Evolutionary conservation across 2,888 invertebrate species (phyloP).

Genomic region (Hydriomena furcata): DNA sequence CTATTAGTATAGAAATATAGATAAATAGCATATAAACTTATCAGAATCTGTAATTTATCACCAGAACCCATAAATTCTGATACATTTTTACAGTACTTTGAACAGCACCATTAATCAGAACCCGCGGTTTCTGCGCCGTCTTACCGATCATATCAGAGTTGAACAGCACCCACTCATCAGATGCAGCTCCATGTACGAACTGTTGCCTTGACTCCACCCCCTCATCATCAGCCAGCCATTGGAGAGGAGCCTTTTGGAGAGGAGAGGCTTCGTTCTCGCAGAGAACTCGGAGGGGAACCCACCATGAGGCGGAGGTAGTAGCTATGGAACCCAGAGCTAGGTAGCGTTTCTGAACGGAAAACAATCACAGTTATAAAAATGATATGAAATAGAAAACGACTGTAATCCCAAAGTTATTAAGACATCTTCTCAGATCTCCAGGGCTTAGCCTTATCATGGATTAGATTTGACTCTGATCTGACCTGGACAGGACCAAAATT

Average conservation of each 20-base stretch:
- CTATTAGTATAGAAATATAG: too few relatives aligned
- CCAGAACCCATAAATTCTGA: too few relatives aligned
- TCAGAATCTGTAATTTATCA: neutral
- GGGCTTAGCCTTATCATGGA: too few relatives aligned
- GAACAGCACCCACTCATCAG: slow-evolving; percentile 87
- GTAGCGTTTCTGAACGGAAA: slow-evolving; percentile 66
- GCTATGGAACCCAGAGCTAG: slow-evolving; percentile 51
- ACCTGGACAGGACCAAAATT: too few relatives aligned
- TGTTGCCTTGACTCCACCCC: slow-evolving; percentile 47
- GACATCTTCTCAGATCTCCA: too few relatives aligned
- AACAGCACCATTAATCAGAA: too few relatives aligned
- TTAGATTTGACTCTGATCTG: too few relatives aligned
- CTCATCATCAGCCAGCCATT: slow-evolving; percentile 73
- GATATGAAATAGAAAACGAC: too few relatives aligned
- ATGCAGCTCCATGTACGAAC: slow-evolving; percentile 65
- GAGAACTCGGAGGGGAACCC: slow-evolving; percentile 69
- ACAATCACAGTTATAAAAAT: too few relatives aligned
- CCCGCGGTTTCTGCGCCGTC: slow-evolving; percentile 17
- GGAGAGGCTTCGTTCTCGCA: slow-evolving; percentile 49
- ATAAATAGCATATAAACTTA: too few relatives aligned
- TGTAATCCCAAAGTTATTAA: too few relatives aligned
- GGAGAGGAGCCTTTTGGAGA: slow-evolving; percentile 72
- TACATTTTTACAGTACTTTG: too few relatives aligned
- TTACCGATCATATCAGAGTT: slow-evolving; percentile 89
- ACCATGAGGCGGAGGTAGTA: slow-evolving; percentile 55